Percentiles rank a stretch among this genome's conserved stretches.
phyloP scores from a whole-genome alignment of 2,888 invertebrate species.

The Alentia gelatinosa region DNA sequence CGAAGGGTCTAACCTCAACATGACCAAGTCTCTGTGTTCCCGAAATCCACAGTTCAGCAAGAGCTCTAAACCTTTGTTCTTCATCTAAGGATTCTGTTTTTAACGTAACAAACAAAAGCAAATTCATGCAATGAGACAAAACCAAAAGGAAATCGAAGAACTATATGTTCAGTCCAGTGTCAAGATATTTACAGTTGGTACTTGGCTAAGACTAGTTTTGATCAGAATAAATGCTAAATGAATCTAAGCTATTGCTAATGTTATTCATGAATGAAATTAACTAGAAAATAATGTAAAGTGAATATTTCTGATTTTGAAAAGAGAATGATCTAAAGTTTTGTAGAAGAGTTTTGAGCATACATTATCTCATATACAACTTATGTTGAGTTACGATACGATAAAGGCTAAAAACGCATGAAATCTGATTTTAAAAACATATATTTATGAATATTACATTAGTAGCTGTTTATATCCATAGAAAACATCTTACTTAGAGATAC shows the following conservation, averaged over 20 bases:
- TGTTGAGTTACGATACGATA: no score
- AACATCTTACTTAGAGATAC: no score
- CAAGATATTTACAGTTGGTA: neutral
- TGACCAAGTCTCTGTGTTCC: neutral
- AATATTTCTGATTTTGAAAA: no score
- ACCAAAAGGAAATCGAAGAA: neutral
- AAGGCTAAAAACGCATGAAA: no score
- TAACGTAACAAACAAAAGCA: neutral
- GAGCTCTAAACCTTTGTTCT: neutral
- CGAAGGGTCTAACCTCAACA: neutral
- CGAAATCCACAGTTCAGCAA: neutral
- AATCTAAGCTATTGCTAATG: neutral
- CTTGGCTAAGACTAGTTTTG: neutral
- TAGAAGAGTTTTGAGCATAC: no score
- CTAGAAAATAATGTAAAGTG: no score
- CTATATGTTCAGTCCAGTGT: neutral
- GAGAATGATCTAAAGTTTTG: no score
- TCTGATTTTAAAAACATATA: no score
- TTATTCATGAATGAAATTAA: no score
- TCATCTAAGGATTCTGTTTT: slow-evolving; percentile 2
- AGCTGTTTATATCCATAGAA: no score
- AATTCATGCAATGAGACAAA: neutral
- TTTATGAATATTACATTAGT: no score
- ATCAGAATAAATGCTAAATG: neutral
- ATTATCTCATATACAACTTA: no score